These are phyloP conservation scores for Nipponia nippon DNA, from an alignment of 2,113 vertebrate genomes.

Conservation along the genomic window DNA sequence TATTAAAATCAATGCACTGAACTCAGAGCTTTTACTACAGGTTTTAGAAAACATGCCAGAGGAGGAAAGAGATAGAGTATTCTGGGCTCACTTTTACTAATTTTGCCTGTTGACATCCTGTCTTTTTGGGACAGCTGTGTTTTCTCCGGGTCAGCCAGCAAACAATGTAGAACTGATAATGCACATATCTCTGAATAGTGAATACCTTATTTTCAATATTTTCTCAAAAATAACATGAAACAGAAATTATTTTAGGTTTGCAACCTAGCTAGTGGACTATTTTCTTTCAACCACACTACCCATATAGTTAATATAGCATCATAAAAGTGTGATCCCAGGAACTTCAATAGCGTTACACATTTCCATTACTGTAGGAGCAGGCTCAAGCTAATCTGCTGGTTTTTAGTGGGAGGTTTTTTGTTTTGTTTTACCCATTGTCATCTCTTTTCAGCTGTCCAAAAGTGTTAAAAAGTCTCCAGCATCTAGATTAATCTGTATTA, in stretches of 20 bases:
- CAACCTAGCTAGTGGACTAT: neutral
- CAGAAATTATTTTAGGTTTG: neutral
- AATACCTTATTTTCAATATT: neutral
- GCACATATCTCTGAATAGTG: neutral
- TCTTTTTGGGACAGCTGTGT: neutral
- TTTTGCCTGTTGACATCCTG: neutral
- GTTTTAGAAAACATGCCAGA: neutral
- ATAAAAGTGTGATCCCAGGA: neutral
- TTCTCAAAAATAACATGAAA: neutral
- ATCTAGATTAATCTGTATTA: neutral
- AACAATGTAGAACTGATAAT: neutral
- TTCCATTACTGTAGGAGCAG: neutral
- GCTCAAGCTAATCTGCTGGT: rapidly evolving
- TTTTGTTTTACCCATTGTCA: neutral
- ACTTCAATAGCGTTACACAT: neutral
- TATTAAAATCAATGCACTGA: neutral
- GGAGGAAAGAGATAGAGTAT: neutral
- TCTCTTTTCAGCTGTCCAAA: neutral
- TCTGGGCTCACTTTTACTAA: neutral
- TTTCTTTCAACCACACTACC: neutral
- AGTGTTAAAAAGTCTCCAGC: neutral
- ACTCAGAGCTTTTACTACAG: neutral
- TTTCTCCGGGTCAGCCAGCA: neutral
- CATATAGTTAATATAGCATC: neutral
- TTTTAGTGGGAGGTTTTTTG: neutral